These are phyloP conservation scores for Hydrotaea diabolus DNA, from an alignment of 2,888 invertebrate genomes.

Conservation along the genomic window DNA sequence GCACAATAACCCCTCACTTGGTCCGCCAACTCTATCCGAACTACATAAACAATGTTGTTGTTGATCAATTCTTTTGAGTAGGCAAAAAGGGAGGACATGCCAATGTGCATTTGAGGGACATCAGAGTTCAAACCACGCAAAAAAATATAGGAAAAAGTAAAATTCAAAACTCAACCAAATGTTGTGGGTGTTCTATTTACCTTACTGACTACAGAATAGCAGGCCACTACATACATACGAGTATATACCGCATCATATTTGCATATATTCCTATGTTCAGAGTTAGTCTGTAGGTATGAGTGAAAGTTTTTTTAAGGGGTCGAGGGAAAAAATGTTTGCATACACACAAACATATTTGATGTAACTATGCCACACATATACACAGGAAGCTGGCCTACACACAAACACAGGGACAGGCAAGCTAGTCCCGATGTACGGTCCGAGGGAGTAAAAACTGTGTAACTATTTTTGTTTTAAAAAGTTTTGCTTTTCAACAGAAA, in stretches of 20 bases:
- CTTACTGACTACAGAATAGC: neutral
- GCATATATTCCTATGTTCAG: too few relatives aligned
- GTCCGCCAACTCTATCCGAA: neutral
- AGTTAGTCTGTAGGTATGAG: too few relatives aligned
- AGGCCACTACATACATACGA: neutral
- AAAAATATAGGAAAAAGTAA: too few relatives aligned
- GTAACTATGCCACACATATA: neutral
- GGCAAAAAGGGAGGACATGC: too few relatives aligned
- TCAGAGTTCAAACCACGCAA: neutral
- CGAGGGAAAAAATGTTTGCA: neutral
- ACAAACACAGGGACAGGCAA: neutral
- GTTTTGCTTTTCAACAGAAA: conserved; percentile 14
- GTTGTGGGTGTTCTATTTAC: conserved; percentile 3
- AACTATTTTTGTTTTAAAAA: conserved; percentile 3
- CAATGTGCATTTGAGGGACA: neutral
- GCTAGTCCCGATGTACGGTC: too few relatives aligned
- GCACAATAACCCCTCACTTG: neutral
- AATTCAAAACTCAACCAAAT: conserved; percentile 11
- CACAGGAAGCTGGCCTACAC: too few relatives aligned
- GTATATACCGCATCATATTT: neutral
- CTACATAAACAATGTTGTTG: neutral
- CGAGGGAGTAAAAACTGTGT: neutral
- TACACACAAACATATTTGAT: neutral
- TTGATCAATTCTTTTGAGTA: neutral
- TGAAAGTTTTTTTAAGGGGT: neutral